These are phyloP conservation scores for Menura novaehollandiae DNA, from an alignment of 2,113 vertebrate species.

Conservation along the genomic window DNA sequence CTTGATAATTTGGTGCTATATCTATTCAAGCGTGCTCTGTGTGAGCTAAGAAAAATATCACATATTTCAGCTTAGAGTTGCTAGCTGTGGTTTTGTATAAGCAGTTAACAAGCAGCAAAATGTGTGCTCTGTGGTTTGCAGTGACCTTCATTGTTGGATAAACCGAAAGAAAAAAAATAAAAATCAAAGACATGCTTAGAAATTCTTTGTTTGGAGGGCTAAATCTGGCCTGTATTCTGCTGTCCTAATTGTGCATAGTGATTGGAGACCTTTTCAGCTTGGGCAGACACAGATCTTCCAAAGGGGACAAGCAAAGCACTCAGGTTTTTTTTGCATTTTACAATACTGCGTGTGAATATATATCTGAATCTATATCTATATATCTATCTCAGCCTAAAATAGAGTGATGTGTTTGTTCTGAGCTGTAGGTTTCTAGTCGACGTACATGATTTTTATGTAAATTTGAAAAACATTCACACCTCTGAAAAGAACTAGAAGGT, in stretches of 20 bases:
- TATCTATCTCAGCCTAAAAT: neutral
- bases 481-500: neutral
- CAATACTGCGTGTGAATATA: neutral
- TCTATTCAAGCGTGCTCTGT: neutral
- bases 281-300: neutral
- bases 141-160: neutral
- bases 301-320: neutral
- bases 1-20: neutral
- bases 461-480: neutral
- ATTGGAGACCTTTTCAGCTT: conserved; percentile 36
- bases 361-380: too few species aligned
- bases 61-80: neutral
- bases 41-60: neutral
- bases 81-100: neutral
- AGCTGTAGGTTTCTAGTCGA: neutral
- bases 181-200: neutral
- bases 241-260: conserved; percentile 31
- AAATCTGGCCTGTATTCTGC: conserved; percentile 18
- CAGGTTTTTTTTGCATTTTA: neutral
- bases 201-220: conserved; percentile 32
- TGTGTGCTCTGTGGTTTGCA: neutral
- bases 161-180: neutral
- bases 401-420: neutral
- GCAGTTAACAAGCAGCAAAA: neutral
- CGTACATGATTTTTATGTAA: neutral